Base-by-base conservation (phyloP, 1,140 invertebrate species). In the Sycobia sp. region DNA sequence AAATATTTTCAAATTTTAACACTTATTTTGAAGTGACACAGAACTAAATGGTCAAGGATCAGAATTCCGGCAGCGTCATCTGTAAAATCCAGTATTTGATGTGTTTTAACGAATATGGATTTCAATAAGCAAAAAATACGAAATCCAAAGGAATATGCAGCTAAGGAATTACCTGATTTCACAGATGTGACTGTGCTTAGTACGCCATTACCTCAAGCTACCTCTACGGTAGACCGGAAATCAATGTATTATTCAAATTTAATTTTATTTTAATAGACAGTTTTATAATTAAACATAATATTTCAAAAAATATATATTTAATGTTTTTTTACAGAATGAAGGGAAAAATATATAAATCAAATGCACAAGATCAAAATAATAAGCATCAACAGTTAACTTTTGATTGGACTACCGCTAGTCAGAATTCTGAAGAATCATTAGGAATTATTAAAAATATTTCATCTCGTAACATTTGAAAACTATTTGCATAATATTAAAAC, bases 221-320 rank as follows among this genome's bases (percentile, higher is more conserved):
- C 74, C 5, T 80, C 78, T 0, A 80, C 78, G 1, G 73, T 76
- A 25, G 68, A 73, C 38, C 70, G 72, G 58, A 73, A 71, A 71
- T 67, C 20, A 29, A 54, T 50, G 72, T 76, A 50, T 18, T 65
- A 46, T 41, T 44, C 4, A 11, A 32, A 32, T 32, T 32, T 32
- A 22, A 36, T 50, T 18, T 43, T 47, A 16, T 62, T 59, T 18
- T 20, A 70, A 11, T 39, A 9, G 32, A 34, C 11, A n/a, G 14
- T 54, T 10, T 25, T 27, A 29, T 27, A 29, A n/a, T 32, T 32
- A 32, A 32, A 32, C 4, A 32, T 32, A 32, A 32, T 32, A 32
- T 47, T 8, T 14, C 10, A 22, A 8, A 7, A 47, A 22, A 22
- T 20, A 23, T 47, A 47, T n/a, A 50, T 38, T 56, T 13, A 16